These are phyloP conservation scores for Platypus cylindrus DNA, from an alignment of 2,888 invertebrate species.

Conservation along the genomic window DNA sequence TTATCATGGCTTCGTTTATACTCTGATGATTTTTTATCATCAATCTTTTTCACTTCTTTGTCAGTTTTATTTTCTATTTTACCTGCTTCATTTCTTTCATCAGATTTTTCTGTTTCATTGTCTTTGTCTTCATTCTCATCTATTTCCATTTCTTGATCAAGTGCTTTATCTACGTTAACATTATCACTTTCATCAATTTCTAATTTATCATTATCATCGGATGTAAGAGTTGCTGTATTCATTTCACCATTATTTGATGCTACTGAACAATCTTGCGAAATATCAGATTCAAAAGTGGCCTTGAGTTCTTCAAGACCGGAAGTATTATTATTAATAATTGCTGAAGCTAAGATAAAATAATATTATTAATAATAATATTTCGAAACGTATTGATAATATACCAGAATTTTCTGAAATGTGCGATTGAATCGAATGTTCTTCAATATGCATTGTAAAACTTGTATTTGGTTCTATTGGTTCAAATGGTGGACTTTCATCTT, in stretches of 20 bases:
- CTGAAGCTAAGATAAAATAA: too few relatives aligned
- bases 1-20: conserved; percentile 7
- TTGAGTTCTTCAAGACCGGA: too few relatives aligned
- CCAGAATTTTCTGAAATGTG: conserved; percentile 45
- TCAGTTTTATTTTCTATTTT: conserved; percentile 6
- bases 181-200: conserved; percentile 26
- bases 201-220: conserved; percentile 37
- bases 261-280: conserved; percentile 49
- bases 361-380: too few relatives aligned
- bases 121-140: conserved; percentile 7
- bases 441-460: conserved; percentile 30
- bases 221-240: conserved; percentile 40
- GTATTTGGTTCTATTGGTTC: conserved; percentile 43
- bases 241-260: too few relatives aligned
- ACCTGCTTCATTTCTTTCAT: conserved; percentile 8
- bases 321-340: too few relatives aligned
- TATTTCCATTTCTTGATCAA: conserved; percentile 12
- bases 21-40: conserved; percentile 7
- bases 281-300: too few relatives aligned
- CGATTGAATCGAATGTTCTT: conserved; percentile 44
- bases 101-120: conserved; percentile 1
- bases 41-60: conserved; percentile 10
- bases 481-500: conserved; percentile 53
- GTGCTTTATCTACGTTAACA: too few relatives aligned
- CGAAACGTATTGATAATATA: conserved; percentile 8